Base-by-base conservation (phyloP, 2,797 vertebrate genomes). In the Urophycis tenuis region DNA sequence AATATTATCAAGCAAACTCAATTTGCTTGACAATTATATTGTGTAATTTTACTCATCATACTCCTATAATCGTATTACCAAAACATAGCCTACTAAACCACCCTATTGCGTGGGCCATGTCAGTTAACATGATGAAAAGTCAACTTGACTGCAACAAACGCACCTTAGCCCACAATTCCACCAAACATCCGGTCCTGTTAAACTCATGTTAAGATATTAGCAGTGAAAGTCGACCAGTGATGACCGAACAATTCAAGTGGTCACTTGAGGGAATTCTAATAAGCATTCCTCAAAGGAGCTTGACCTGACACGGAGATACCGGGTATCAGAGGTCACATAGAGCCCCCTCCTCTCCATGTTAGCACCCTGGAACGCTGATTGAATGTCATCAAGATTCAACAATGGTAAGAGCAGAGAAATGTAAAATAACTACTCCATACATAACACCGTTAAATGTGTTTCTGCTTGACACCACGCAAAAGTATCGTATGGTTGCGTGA, bases 191-290 rank as follows among this genome's bases (percentile, higher is more conserved):
- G 31, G 15, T 70, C 14, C 30, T 31, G 32, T 60, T 25, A 9
- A 60, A 22, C 53, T n/a, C 22, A n/a, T 60, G 67, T 70, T 70
- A 31, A 14, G 67, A 32, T 31, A 5, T 70, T 31, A 70, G 67
- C 29, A 29, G 67, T 30, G 17, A 36, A n/a, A 25, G 31, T 35
- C 4, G 35, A 25, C 72, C 33, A 83, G 73, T 83, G 83, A 86
- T 86, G 88, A 87, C 82, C 86, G 89, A 87, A 85, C 90, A 39
- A 86, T 87, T 89, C 81, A 90, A 92, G 87, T 83, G 87, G 86
- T 75, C 87, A 91, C 91, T 88, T 89, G 64, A 87, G 89, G 88
- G 89, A 90, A 89, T 90, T 91, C 87, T 88, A 87, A 89, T 86
- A 85, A 75, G 60, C 11, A 33, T 81, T 75, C 85, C 87, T 91